Base-by-base conservation (phyloP, 1,140 invertebrate species). In the Gryon sp. region DNA sequence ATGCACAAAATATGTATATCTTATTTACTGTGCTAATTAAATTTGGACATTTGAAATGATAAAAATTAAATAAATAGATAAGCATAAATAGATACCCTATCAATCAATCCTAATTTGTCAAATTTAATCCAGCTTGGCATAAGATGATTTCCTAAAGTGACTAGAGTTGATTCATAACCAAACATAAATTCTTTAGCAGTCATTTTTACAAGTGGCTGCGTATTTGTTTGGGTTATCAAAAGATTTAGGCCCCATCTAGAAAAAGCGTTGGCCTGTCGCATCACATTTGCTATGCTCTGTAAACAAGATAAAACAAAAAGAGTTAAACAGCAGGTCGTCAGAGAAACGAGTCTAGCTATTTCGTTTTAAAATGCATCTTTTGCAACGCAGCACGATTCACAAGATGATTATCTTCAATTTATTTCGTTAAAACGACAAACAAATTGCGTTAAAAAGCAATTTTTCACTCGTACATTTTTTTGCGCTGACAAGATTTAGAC, bases 171-270 rank as follows among this genome's bases (percentile, higher is more conserved):
- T 57, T 92, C 84, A 85, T 94, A 95, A 0, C 94, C 94, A 80
- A 95, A 95, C 94, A 95, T 95, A 82, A 96, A 96, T 82, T 95
- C 94, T 52, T 87, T 91, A 0, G 94, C 94, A 0, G 94, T 95
- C 93, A 95, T 95, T 78, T 90, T 84, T 0, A 94, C 91, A 9
- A 96, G 84, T 0, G 94, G 93, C 46, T 92, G 86, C 1, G 91
- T 90, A 11, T 93, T 89, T 0, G 93, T 93, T 41, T 93, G 89
- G 1, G 87, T 82, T 9, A 95, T 92, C 0, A 95, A 74, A 3
- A 92, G 77, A 83, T 95, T 95, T 0, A 95, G 82, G 0, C 90
- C 92, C 74, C 93, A 87, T 24, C 91, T 88, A 0, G 92, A 91
- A 40, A 95, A 87, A 48, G 91, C 90, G 2, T 90, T 90, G 12